These are phyloP conservation scores for Pollenia griseotomentosa DNA, from an alignment of 2,888 invertebrate species.

Conservation along the genomic window DNA sequence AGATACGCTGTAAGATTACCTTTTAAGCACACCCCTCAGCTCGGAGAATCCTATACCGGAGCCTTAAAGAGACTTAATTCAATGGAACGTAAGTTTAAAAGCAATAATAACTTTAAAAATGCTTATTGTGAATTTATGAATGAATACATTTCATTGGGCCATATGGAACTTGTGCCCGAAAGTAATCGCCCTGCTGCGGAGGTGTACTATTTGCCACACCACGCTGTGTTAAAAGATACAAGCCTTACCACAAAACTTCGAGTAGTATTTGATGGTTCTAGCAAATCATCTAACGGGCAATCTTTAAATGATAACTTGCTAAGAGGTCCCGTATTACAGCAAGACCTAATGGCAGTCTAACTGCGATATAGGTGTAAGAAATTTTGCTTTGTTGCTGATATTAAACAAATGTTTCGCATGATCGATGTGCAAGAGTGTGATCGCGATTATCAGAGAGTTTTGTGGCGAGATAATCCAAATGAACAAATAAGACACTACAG, in stretches of 20 bases:
- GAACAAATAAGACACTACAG: background rate
- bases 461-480: constrained; percentile 13
- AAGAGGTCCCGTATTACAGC: constrained; percentile 51
- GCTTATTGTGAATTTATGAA: no score
- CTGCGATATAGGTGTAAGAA: constrained; percentile 38
- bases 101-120: no score
- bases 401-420: constrained; percentile 65
- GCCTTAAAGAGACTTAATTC: no score
- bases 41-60: no score
- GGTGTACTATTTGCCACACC: constrained; percentile 57
- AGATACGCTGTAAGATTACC: no score
- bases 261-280: constrained; percentile 20
- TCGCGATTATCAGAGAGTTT: constrained; percentile 31
- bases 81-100: no score
- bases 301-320: constrained; percentile 59
- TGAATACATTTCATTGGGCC: no score
- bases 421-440: constrained; percentile 31
- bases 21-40: no score
- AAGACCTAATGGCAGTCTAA: constrained; percentile 21
- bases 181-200: background rate
- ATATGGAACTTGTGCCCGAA: constrained; percentile 6
- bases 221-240: constrained; percentile 45
- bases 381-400: constrained; percentile 47
- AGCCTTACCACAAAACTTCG: constrained; percentile 57
- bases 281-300: constrained; percentile 32